Percentiles rank a stretch among this genome's conserved stretches.
These are phyloP conservation scores for Leptopilina syphax DNA, from an alignment of 2,888 invertebrate genomes.

Conservation along the genomic window DNA sequence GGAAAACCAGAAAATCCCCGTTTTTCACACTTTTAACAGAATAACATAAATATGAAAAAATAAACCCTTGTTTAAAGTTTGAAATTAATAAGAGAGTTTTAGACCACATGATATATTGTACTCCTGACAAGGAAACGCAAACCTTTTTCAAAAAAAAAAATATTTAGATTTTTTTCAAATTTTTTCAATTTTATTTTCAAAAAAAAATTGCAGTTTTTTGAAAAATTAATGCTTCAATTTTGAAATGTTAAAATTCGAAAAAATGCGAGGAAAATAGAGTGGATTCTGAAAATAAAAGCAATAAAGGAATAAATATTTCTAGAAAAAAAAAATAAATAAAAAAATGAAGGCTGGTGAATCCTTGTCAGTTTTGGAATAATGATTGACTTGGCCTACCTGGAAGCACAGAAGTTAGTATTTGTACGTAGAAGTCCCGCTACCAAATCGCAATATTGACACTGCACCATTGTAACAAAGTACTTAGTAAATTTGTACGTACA, in stretches of 20 bases:
- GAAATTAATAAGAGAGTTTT: conserved; percentile 26
- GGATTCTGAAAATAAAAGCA: no score
- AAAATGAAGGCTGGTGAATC: conserved; percentile 47
- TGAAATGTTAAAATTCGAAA: neutral
- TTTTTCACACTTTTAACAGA: conserved; percentile 19
- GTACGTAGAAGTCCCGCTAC: conserved; percentile 76
- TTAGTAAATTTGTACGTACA: conserved; percentile 58
- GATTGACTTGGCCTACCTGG: conserved; percentile 77
- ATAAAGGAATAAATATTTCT: neutral
- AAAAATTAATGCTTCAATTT: no score
- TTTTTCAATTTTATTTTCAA: neutral
- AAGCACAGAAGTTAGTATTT: conserved; percentile 77
- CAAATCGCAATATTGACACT: conserved; percentile 75
- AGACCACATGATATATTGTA: conserved; percentile 37
- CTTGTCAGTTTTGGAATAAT: conserved; percentile 71
- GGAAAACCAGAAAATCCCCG: neutral
- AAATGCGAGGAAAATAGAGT: no score
- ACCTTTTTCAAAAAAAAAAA: neutral
- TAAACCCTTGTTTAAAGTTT: conserved; percentile 1
- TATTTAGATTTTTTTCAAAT: neutral
- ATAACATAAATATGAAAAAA: neutral
- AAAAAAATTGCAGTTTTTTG: no score
- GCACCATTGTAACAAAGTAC: conserved; percentile 72
- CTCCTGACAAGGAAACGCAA: conserved; percentile 14
- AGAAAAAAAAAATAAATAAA: neutral